phyloP scores from a whole-genome alignment of 2,888 invertebrate genomes.

The Yponomeuta sedellus region DNA sequence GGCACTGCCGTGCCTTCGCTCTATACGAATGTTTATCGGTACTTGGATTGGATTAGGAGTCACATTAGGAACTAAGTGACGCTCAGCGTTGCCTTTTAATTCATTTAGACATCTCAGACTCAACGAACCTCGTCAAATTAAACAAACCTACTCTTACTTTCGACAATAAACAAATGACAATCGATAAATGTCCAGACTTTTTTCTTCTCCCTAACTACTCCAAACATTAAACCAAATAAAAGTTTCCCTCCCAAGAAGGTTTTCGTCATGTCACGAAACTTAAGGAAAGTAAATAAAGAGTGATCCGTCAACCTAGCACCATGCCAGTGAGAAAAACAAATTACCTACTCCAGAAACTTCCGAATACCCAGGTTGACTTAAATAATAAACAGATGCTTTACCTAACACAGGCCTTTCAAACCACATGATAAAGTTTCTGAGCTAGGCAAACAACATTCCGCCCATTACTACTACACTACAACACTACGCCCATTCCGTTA shows the following conservation, averaged over 20 bases:
- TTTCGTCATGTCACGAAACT: not conserved
- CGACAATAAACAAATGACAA: not conserved
- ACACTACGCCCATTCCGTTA: no score
- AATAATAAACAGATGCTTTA: no score
- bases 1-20: conserved; percentile 61
- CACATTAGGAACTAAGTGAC: conserved; percentile 34
- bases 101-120: not conserved
- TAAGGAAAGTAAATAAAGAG: not conserved
- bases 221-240: not conserved
- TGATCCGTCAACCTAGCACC: not conserved
- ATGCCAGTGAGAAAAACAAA: no score
- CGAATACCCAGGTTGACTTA: no score
- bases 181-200: not conserved
- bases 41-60: conserved; percentile 51
- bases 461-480: no score
- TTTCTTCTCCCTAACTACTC: not conserved
- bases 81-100: not conserved
- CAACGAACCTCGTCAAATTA: not conserved
- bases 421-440: no score
- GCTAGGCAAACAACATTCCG: no score
- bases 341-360: no score
- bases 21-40: conserved; percentile 60
- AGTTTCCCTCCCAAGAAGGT: not conserved
- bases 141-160: not conserved
- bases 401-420: no score